Conservation (phyloP, 1,140 invertebrate genomes). For the Anastrepha obliqua region DNA sequence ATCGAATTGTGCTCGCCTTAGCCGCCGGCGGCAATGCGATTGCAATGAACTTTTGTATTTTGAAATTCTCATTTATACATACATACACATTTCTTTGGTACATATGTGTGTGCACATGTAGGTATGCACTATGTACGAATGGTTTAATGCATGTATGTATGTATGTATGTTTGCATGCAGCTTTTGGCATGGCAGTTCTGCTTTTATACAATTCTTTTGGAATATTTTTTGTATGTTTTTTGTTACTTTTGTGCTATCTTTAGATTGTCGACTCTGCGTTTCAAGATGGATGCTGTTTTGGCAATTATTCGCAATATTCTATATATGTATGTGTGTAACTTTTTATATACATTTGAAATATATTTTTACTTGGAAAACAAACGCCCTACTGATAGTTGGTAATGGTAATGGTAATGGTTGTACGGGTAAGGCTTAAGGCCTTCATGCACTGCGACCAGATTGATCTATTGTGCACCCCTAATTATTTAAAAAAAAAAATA, state of each 20-base stretch:
- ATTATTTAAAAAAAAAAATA: no score
- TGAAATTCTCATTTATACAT: constrained; percentile 7
- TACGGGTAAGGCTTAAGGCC: no score
- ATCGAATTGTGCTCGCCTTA: background rate
- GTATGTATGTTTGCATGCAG: background rate
- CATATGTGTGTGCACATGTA: background rate
- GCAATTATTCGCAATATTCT: no score
- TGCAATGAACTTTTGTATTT: constrained; percentile 6
- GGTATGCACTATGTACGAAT: background rate
- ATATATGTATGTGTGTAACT: background rate
- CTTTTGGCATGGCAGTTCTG: background rate
- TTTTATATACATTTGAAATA: background rate
- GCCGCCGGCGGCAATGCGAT: background rate
- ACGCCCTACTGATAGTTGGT: no score
- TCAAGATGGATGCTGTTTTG: background rate
- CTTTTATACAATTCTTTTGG: background rate
- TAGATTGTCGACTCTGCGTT: background rate
- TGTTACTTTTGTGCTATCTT: background rate
- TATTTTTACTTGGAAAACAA: no score
- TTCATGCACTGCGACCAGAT: no score
- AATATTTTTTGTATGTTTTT: background rate
- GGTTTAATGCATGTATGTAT: background rate
- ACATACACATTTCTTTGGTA: background rate
- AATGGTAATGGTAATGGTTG: no score
- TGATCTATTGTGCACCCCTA: no score